Conservation (phyloP, 92 coral and sea anemone species). For the Porites lobata region DNA sequence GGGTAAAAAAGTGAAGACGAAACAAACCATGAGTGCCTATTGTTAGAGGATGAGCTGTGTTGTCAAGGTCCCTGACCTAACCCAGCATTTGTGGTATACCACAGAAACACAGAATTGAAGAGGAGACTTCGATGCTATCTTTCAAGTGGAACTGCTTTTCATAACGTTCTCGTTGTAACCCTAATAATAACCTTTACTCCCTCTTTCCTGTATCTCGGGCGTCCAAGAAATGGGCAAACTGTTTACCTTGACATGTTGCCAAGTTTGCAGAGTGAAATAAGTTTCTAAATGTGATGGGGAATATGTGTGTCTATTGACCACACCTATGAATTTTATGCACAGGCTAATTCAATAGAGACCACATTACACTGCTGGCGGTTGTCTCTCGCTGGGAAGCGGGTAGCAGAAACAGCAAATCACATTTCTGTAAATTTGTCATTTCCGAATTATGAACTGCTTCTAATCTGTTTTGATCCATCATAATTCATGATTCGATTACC, state of each 20-base stretch:
- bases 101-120: not conserved
- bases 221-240: not conserved
- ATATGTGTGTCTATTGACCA: not conserved
- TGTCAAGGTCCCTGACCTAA: not conserved
- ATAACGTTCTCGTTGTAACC: not conserved
- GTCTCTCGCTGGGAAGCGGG: not conserved
- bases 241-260: not conserved
- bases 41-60: not conserved
- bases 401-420: not conserved
- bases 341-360: not conserved
- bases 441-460: constrained; percentile 28
- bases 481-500: not conserved
- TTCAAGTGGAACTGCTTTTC: not conserved
- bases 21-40: not conserved
- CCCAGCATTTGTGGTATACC: constrained; percentile 21
- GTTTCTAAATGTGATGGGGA: not conserved
- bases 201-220: not conserved
- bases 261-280: not conserved
- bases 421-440: constrained; percentile 46
- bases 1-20: not conserved
- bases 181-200: not conserved
- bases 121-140: not conserved
- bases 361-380: constrained; percentile 5
- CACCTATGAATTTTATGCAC: not conserved
- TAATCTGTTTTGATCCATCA: constrained; percentile 13